phyloP scores from a whole-genome alignment of 2,113 vertebrate species.

The Triplophysa siluroides region DNA sequence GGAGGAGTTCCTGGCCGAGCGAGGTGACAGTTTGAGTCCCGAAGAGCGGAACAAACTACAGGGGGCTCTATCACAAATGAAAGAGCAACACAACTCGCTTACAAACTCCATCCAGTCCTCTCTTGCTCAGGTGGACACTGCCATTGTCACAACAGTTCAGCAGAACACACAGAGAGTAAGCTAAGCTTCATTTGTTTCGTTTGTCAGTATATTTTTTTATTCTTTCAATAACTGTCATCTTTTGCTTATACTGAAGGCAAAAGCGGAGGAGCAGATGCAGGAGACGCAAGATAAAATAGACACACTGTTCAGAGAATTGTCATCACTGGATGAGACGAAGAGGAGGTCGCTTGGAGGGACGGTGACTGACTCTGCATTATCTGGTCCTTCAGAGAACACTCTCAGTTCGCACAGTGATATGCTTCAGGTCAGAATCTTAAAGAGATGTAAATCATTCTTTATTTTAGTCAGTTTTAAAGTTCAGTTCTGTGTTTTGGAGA shows the following conservation, averaged over 20 bases:
- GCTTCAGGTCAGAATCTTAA: constrained; percentile 79
- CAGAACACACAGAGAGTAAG: constrained; percentile 92
- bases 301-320: constrained; percentile 75
- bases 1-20: constrained; percentile 87
- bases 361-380: constrained; percentile 45
- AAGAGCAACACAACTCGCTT: constrained; percentile 81
- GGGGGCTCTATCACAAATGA: constrained; percentile 76
- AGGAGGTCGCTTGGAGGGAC: constrained; percentile 7
- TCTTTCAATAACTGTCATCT: neutral
- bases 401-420: constrained; percentile 78
- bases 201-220: neutral
- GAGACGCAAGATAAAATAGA: constrained; percentile 86
- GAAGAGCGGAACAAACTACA: constrained; percentile 78
- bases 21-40: constrained; percentile 77
- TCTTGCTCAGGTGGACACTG: constrained; percentile 79
- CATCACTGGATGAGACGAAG: constrained; percentile 60
- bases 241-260: constrained; percentile 75
- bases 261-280: constrained; percentile 87
- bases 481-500: no score
- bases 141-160: constrained; percentile 83
- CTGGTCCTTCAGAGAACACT: constrained; percentile 60
- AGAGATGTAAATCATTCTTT: neutral
- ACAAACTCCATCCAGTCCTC: constrained; percentile 75
- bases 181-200: neutral
- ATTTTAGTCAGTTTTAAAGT: no score